These are phyloP conservation scores for Napeogenes sylphis DNA, from an alignment of 2,888 invertebrate species.

Conservation along the genomic window DNA sequence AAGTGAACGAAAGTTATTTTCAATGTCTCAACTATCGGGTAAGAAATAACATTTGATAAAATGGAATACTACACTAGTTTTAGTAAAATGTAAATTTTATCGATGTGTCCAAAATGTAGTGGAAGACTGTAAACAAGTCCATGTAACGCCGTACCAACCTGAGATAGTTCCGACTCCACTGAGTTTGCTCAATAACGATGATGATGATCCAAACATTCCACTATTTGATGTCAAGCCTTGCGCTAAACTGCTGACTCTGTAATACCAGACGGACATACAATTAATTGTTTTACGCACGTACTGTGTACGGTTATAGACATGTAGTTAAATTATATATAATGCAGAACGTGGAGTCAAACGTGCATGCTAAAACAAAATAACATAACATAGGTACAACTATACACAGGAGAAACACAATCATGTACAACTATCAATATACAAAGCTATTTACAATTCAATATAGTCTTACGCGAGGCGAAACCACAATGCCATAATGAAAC, in stretches of 20 bases:
- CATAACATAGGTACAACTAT: constrained; percentile 43
- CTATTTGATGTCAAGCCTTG: constrained; percentile 80
- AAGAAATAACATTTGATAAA: too few species aligned
- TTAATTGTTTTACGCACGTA: constrained; percentile 21
- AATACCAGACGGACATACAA: constrained; percentile 46
- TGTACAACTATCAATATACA: constrained; percentile 47
- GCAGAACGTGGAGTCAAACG: constrained; percentile 33
- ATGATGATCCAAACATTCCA: constrained; percentile 86
- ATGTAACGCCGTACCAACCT: constrained; percentile 54
- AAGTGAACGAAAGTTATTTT: too few species aligned
- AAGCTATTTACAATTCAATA: constrained; percentile 52
- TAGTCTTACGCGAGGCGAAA: constrained; percentile 17
- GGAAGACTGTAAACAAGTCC: constrained; percentile 31
- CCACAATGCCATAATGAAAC: not conserved
- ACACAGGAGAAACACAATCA: constrained; percentile 42
- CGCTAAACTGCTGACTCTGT: constrained; percentile 74
- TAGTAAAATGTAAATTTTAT: too few species aligned
- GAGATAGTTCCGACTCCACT: constrained; percentile 74
- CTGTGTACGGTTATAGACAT: constrained; percentile 15
- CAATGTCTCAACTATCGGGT: too few species aligned
- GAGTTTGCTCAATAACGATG: constrained; percentile 79
- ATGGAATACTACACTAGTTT: too few species aligned
- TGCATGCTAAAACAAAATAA: constrained; percentile 46
- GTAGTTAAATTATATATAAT: constrained; percentile 30
- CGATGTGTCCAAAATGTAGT: constrained; percentile 18